Base-by-base conservation (phyloP, 1,140 invertebrate genomes). In the Ditylenchus dipsaci region DNA sequence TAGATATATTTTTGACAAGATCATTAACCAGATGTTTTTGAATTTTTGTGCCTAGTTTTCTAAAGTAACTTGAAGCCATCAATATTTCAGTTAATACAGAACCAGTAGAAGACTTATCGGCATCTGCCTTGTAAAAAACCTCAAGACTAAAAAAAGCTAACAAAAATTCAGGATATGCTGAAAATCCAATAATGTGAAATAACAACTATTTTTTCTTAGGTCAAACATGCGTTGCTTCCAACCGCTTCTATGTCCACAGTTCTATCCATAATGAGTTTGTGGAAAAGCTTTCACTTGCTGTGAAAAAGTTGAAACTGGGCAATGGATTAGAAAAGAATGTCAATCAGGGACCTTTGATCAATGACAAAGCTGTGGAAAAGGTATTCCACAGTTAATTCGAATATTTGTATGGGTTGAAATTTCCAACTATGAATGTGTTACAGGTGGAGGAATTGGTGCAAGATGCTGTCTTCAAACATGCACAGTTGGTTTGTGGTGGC, bases 341-440 rank as follows among this genome's bases (percentile, higher is more conserved):
- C 0, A 93, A 89, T 49, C 88, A 91, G 76, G 95, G 95, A 0
- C 95, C 95, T 1, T 85, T 99, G 5, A 92, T 97, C 42, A 97
- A 97, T 85, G 75, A 88, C 71, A 88, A 87, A 77, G 95, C 96
- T 82, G 87, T 91, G 11, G 85, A 89, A 43, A 95, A 93, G 84
- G 91, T 88, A 23, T 58, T 21, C 15, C 8, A 15, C 23, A 21
- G 8, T 53, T 45, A 45, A 45, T n/a, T n/a, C 11, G 43, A 11
- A 11, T 13, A 45, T 13, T 45, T 45, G 43, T 45, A 13, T 45
- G 11, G n/a, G n/a, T 53, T 53, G 49, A 19, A 53, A 7, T 53
- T 45, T 45, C 43, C 11, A 53, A 19, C 23, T 67, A 56, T 38
- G 33, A 38, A 38, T 5, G 8, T 17, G 15, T 53, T 53, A 26